Evolutionary conservation across 2,797 vertebrate species (phyloP).

Genomic region (Parambassis ranga): DNA sequence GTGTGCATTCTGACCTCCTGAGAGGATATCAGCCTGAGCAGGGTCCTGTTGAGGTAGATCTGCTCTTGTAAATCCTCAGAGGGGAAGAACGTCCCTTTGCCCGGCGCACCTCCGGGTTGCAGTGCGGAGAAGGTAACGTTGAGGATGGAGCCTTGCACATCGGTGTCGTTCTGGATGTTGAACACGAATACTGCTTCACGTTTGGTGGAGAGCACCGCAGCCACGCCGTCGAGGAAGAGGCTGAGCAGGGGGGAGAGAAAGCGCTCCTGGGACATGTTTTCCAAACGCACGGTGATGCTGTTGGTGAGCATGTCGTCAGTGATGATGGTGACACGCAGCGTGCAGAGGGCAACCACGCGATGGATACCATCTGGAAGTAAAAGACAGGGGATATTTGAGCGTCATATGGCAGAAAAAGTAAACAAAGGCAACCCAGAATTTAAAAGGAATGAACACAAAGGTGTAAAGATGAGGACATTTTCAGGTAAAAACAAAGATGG

Average conservation of each 20-base stretch:
- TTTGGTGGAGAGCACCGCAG: constrained; percentile 90
- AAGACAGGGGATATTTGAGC: neutral
- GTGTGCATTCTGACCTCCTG: constrained; percentile 82
- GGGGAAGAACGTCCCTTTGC: constrained; percentile 86
- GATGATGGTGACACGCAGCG: constrained; percentile 94
- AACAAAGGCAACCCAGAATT: neutral
- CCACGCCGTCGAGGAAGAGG: constrained; percentile 92
- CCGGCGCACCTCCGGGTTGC: constrained; percentile 84
- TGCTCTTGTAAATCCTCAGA: constrained; percentile 97
- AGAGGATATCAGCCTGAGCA: constrained; percentile 88
- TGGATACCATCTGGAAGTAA: constrained; percentile 86
- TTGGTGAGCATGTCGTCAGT: constrained; percentile 98
- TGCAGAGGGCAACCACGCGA: constrained; percentile 84
- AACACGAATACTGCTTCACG: constrained; percentile 92
- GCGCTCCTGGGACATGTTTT: constrained; percentile 98
- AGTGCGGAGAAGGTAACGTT: constrained; percentile 96
- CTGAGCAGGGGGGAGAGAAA: constrained; percentile 93
- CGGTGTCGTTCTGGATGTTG: constrained; percentile 96
- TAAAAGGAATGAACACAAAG: neutral
- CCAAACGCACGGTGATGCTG: constrained; percentile 96
- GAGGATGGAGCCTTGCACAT: constrained; percentile 91
- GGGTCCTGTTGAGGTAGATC: constrained; percentile 95
- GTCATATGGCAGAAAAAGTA: neutral
- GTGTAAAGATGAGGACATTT: neutral
- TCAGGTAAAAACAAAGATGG: neutral